These are phyloP conservation scores for Neoniphon sammara DNA, from an alignment of 2,797 vertebrate species.

Conservation along the genomic window DNA sequence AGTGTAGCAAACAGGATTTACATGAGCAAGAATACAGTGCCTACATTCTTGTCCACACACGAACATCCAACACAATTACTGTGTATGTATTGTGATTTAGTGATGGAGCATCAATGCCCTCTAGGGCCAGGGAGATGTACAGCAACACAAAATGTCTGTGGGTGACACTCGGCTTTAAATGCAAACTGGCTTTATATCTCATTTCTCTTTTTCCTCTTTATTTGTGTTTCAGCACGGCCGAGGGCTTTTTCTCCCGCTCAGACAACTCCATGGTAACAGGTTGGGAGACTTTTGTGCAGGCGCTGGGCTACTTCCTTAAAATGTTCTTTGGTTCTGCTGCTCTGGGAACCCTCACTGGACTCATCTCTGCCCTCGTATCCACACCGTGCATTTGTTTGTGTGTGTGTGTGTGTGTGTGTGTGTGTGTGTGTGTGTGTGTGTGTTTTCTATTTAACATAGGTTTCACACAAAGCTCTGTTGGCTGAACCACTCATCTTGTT, in stretches of 20 bases:
- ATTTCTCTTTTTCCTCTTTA: background rate
- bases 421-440: constrained; percentile 5
- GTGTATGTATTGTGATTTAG: background rate
- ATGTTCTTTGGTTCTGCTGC: constrained; percentile 99
- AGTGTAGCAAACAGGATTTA: constrained; percentile 16
- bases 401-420: constrained; percentile 11
- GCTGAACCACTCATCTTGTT: no score
- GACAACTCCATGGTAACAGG: constrained; percentile 90
- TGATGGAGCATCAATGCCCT: constrained; percentile 64
- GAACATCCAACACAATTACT: background rate
- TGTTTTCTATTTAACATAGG: background rate
- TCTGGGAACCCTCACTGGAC: constrained; percentile 95
- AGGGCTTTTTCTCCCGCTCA: constrained; percentile 92
- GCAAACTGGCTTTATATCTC: background rate
- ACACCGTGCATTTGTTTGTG: constrained; percentile 42
- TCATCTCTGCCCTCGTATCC: constrained; percentile 99
- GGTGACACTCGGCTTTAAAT: constrained; percentile 9
- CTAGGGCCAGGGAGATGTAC: constrained; percentile 49
- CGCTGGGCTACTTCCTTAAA: constrained; percentile 94
- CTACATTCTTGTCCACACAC: constrained; percentile 1
- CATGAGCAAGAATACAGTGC: background rate
- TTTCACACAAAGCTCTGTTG: no score
- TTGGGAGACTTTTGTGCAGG: constrained; percentile 96
- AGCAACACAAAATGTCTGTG: constrained; percentile 15
- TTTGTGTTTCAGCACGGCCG: constrained; percentile 89